Percentiles rank a stretch among this genome's conserved stretches.
phyloP scores from a whole-genome alignment of 2,113 vertebrate species.

The Acanthisitta chloris region DNA sequence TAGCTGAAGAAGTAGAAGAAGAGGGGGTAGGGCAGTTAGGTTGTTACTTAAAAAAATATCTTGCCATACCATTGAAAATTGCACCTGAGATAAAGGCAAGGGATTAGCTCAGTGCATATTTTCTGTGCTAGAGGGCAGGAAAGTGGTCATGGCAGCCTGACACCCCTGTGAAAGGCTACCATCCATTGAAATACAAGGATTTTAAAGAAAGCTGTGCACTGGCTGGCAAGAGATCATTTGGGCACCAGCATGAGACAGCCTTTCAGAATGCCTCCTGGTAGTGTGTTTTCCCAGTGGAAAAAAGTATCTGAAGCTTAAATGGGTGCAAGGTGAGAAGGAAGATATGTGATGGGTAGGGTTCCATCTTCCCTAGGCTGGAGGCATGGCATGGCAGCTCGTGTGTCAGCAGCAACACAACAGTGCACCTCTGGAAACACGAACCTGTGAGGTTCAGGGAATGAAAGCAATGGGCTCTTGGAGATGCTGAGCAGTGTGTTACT shows the following conservation, averaged over 20 bases:
- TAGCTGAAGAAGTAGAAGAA: neutral
- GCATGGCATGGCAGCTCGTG: no score
- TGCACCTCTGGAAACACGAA: neutral
- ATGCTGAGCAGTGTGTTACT: neutral
- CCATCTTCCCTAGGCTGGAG: neutral
- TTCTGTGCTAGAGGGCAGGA: neutral
- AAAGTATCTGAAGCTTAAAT: fast-evolving
- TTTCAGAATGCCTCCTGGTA: neutral
- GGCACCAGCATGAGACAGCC: fast-evolving
- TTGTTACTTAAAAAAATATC: neutral
- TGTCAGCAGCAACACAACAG: neutral
- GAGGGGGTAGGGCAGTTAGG: neutral
- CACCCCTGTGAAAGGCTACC: neutral
- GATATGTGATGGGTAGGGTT: fast-evolving
- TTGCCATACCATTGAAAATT: neutral
- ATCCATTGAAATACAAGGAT: neutral
- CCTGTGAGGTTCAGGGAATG: neutral
- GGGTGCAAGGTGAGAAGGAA: neutral
- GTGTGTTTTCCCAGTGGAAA: neutral
- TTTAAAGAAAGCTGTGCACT: neutral
- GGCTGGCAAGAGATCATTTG: neutral
- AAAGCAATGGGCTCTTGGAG: neutral
- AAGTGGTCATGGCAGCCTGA: neutral
- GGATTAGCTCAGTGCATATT: neutral
- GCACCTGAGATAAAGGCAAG: neutral